These are phyloP conservation scores for Ditula angustiorana DNA, from an alignment of 2,888 invertebrate genomes.

Conservation along the genomic window DNA sequence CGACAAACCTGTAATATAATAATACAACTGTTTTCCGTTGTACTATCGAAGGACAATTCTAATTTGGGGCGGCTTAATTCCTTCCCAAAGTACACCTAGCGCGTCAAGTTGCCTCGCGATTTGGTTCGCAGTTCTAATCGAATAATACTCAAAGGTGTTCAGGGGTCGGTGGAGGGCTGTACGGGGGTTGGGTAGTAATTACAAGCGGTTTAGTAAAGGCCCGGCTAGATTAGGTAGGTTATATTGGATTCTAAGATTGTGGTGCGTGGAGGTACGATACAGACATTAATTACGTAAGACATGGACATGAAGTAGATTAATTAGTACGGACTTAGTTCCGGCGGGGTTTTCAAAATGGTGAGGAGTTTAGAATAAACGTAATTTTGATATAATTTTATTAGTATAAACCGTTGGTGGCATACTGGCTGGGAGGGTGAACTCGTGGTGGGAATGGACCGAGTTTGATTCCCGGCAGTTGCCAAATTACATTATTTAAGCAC, in stretches of 20 bases:
- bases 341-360: neutral
- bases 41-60: slow-evolving; percentile 34
- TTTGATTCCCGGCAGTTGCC: too few species aligned
- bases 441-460: too few species aligned
- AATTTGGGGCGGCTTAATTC: slow-evolving; percentile 43
- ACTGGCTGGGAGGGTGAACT: too few species aligned
- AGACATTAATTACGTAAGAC: slow-evolving; percentile 35
- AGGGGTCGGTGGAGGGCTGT: slow-evolving; percentile 3
- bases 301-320: slow-evolving; percentile 30
- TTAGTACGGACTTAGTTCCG: slow-evolving; percentile 12
- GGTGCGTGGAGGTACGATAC: slow-evolving; percentile 26
- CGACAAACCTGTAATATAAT: slow-evolving; percentile 2
- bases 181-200: slow-evolving; percentile 43
- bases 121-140: neutral
- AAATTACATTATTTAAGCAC: too few species aligned
- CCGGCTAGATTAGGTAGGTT: slow-evolving; percentile 29
- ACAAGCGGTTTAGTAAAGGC: slow-evolving; percentile 41
- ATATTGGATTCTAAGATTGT: slow-evolving; percentile 31
- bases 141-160: slow-evolving; percentile 10
- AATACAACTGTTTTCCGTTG: slow-evolving; percentile 28
- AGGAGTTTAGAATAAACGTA: neutral
- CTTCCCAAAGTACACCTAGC: slow-evolving; percentile 28
- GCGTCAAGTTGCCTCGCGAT: slow-evolving; percentile 10
- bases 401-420: too few species aligned
- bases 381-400: neutral